Percentiles rank a stretch among this genome's conserved stretches.
These are phyloP conservation scores for Loxodonta africana DNA, from an alignment of 2,113 vertebrate genomes.

Conservation along the genomic window DNA sequence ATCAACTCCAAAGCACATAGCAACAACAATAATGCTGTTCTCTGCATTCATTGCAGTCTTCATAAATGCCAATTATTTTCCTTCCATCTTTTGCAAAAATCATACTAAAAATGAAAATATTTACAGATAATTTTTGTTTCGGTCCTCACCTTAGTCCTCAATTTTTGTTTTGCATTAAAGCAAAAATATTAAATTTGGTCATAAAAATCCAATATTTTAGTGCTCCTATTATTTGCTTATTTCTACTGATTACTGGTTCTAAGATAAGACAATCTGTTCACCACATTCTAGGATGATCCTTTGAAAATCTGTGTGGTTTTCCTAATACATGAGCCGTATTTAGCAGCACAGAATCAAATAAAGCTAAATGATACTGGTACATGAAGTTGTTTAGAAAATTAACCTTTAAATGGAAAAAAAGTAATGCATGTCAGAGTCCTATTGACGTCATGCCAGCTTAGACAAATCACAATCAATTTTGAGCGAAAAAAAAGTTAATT, in stretches of 20 bases:
- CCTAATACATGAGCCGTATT: not conserved
- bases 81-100: not conserved
- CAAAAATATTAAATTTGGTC: not conserved
- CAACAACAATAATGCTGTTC: not conserved
- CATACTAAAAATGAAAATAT: not conserved
- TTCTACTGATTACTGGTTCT: not conserved
- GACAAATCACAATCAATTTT: slow-evolving; percentile 12
- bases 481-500: slow-evolving; percentile 37
- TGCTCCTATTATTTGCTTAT: not conserved
- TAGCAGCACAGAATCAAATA: not conserved
- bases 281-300: not conserved
- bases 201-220: not conserved
- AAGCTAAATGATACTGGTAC: not conserved
- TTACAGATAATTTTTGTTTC: not conserved
- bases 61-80: not conserved
- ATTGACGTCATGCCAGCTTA: not conserved
- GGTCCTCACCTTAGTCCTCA: not conserved
- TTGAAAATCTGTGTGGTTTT: not conserved
- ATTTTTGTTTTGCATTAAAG: not conserved
- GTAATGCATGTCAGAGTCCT: not conserved
- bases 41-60: not conserved
- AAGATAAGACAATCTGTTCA: not conserved
- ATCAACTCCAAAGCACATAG: no score
- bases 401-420: not conserved
- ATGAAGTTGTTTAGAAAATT: not conserved